These are phyloP conservation scores for Geodia barretti DNA, from an alignment of 37 sponge, comb jelly and placozoan genomes.

Conservation along the genomic window DNA sequence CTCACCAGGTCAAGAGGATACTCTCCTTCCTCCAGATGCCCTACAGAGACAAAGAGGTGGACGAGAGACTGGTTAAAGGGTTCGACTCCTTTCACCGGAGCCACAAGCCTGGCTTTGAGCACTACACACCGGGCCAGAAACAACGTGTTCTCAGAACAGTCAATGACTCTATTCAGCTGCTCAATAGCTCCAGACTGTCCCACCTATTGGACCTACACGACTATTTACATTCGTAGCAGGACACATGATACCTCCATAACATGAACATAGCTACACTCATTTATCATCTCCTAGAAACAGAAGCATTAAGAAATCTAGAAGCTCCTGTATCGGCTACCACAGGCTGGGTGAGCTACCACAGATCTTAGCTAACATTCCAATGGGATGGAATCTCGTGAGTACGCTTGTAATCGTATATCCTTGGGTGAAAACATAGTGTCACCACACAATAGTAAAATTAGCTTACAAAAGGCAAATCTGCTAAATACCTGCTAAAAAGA, in stretches of 20 bases:
- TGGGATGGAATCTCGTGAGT: no score
- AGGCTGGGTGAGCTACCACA: no score
- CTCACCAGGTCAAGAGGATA: slow-evolving; percentile 33
- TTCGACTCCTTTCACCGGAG: slow-evolving; percentile 7
- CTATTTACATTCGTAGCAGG: not conserved
- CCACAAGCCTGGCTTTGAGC: slow-evolving; percentile 25
- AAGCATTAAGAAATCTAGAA: not conserved
- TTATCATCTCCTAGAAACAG: not conserved
- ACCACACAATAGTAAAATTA: no score
- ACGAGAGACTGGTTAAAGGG: not conserved
- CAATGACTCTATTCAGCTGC: not conserved
- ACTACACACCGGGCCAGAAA: slow-evolving; percentile 27
- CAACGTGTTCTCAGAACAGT: not conserved
- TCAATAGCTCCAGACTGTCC: not conserved
- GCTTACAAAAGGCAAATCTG: no score
- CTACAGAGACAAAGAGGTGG: slow-evolving; percentile 33
- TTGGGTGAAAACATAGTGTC: no score
- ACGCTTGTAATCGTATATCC: no score
- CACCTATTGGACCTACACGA: slow-evolving; percentile 3
- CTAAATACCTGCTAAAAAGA: not conserved
- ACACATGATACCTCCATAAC: not conserved
- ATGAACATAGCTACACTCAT: not conserved
- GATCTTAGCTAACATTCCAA: no score
- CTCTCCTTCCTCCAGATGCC: slow-evolving; percentile 39
- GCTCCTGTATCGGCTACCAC: no score